Evolutionary conservation across 2,113 vertebrate genomes (phyloP).

Genomic region (Hippocampus comes): DNA sequence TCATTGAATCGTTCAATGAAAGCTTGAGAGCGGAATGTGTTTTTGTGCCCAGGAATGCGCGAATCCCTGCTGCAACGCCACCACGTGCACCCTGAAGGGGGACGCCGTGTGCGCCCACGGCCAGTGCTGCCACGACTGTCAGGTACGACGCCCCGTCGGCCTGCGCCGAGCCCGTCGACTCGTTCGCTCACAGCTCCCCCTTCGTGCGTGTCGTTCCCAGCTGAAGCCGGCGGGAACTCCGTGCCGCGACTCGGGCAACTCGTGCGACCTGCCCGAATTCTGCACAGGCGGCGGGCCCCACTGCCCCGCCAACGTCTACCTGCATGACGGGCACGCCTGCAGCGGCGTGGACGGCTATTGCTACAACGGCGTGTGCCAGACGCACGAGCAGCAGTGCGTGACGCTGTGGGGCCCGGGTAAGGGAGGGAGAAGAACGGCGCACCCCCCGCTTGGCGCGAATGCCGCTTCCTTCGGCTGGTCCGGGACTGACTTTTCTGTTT

Average conservation of each 20-base stretch:
- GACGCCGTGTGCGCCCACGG: constrained; percentile 90
- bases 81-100: constrained; percentile 82
- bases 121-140: constrained; percentile 89
- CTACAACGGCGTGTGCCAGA: constrained; percentile 96
- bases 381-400: constrained; percentile 97
- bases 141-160: constrained; percentile 65
- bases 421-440: constrained; percentile 12
- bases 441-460: not conserved
- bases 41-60: constrained; percentile 80
- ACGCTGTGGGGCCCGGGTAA: constrained; percentile 94
- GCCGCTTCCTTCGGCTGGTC: not conserved
- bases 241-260: constrained; percentile 84
- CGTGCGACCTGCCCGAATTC: constrained; percentile 96
- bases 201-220: constrained; percentile 52
- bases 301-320: constrained; percentile 93
- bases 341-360: constrained; percentile 85
- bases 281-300: constrained; percentile 87
- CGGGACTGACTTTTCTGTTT: not conserved
- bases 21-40: not conserved
- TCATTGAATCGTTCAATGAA: too few relatives aligned
- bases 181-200: not conserved
- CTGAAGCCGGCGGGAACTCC: constrained; percentile 85
- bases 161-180: not conserved
- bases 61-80: constrained; percentile 91
- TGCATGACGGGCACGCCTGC: constrained; percentile 90